These are phyloP conservation scores for Rhynchomys soricoides DNA, from an alignment of 2,113 vertebrate genomes.

Conservation along the genomic window DNA sequence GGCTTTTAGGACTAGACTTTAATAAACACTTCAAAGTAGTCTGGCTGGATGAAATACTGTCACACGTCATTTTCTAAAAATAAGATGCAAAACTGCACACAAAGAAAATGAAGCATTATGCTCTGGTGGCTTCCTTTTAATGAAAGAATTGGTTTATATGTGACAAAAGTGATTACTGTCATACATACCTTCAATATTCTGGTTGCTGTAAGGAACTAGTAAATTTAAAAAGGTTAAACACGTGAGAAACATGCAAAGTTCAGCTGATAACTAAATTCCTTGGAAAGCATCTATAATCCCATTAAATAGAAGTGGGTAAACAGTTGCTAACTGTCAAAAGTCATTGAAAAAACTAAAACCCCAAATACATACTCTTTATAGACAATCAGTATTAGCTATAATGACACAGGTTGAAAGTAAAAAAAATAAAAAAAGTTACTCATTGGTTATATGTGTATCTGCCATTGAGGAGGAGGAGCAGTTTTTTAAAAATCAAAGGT, in stretches of 20 bases:
- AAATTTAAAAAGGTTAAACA: conserved; percentile 28
- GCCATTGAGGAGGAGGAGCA: fast-evolving
- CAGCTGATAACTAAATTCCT: neutral
- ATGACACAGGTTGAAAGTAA: neutral
- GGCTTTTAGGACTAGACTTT: conserved; percentile 35
- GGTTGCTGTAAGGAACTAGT: neutral
- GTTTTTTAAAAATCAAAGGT: fast-evolving
- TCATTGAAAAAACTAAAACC: neutral
- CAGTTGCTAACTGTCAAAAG: neutral
- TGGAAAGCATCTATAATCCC: neutral
- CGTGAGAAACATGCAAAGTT: neutral
- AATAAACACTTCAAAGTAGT: conserved; percentile 17
- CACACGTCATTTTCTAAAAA: conserved; percentile 28
- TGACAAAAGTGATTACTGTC: conserved; percentile 23
- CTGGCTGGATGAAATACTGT: neutral
- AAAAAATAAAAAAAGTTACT: neutral
- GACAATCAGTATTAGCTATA: neutral
- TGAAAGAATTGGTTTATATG: conserved; percentile 36
- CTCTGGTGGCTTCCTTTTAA: conserved; percentile 12
- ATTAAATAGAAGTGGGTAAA: conserved; percentile 17
- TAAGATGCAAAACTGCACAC: conserved; percentile 29
- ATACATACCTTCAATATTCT: neutral
- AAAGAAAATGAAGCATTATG: conserved; percentile 47
- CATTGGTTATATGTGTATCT: neutral
- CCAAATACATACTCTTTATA: neutral